These are phyloP conservation scores for Tretioscincus oriximinensis DNA, from an alignment of 2,113 vertebrate species.

Conservation along the genomic window DNA sequence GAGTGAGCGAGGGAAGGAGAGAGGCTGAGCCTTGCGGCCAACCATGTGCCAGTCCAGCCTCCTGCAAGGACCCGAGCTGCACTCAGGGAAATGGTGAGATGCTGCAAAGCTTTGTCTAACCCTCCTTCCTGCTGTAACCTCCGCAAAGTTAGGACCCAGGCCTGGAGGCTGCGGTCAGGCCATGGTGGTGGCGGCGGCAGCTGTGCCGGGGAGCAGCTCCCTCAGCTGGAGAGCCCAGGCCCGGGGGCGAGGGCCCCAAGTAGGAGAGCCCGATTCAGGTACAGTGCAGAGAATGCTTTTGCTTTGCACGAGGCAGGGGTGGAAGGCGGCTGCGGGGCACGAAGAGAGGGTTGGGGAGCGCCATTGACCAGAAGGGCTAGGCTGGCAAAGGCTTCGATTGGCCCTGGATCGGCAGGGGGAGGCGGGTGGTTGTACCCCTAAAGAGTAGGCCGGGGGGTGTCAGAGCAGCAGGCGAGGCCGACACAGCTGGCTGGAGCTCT, in stretches of 20 bases:
- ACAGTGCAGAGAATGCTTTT: slow-evolving; percentile 56
- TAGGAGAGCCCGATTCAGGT: slow-evolving; percentile 84
- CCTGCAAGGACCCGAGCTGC: slow-evolving; percentile 78
- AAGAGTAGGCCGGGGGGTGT: background rate
- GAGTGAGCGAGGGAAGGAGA: slow-evolving; percentile 58
- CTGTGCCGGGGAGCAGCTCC: slow-evolving; percentile 65
- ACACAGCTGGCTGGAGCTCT: slow-evolving; percentile 50
- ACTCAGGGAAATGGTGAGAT: slow-evolving; percentile 90
- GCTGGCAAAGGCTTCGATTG: slow-evolving; percentile 67
- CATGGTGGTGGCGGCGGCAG: slow-evolving; percentile 60
- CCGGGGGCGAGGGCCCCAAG: slow-evolving; percentile 53
- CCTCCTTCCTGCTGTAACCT: slow-evolving; percentile 78
- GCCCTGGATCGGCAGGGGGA: slow-evolving; percentile 51
- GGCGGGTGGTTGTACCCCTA: slow-evolving; percentile 23
- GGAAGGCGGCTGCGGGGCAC: background rate
- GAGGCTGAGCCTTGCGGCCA: slow-evolving; percentile 58
- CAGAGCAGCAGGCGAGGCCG: slow-evolving; percentile 35
- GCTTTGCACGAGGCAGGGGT: slow-evolving; percentile 22
- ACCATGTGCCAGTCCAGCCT: slow-evolving; percentile 84
- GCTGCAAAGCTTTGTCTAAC: slow-evolving; percentile 77
- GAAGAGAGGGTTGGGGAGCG: slow-evolving; percentile 42
- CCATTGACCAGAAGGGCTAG: background rate
- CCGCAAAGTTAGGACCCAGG: slow-evolving; percentile 81
- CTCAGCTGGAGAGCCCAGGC: slow-evolving; percentile 59
- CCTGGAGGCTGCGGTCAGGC: slow-evolving; percentile 74